These are phyloP conservation scores for Hetaerina titia DNA, from an alignment of 2,888 invertebrate species.

Conservation along the genomic window DNA sequence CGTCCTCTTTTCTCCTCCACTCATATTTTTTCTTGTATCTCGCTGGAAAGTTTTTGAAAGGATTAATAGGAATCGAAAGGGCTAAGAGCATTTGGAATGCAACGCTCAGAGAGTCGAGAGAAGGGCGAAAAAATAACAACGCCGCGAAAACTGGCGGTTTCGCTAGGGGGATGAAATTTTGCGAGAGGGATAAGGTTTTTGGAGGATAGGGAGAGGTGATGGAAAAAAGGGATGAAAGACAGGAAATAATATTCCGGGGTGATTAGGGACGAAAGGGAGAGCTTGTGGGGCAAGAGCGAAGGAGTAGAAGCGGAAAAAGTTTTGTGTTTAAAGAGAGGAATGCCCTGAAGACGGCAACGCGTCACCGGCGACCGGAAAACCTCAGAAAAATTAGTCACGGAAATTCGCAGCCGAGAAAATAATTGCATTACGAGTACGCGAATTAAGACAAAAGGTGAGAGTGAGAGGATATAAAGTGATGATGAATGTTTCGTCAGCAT, in stretches of 20 bases:
- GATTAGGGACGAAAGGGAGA: neutral
- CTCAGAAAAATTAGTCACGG: neutral
- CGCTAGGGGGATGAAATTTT: neutral
- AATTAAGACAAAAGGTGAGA: neutral
- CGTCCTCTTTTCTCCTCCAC: neutral
- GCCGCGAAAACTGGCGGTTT: neutral
- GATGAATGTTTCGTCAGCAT: neutral
- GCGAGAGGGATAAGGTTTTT: neutral
- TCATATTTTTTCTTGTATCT: neutral
- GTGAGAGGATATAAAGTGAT: neutral
- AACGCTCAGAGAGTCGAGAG: neutral
- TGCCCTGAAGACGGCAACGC: neutral
- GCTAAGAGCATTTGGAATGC: constrained; percentile 12
- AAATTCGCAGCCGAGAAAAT: neutral
- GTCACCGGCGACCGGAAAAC: neutral
- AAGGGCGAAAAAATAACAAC: neutral
- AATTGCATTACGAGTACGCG: neutral
- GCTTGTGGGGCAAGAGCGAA: neutral
- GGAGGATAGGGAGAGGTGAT: neutral
- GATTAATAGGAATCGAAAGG: constrained; percentile 22
- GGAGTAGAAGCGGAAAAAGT: neutral
- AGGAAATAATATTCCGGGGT: neutral
- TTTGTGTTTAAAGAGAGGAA: neutral
- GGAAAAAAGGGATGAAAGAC: neutral
- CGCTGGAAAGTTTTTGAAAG: constrained; percentile 23